Evolutionary conservation across 1,140 invertebrate species (phyloP).

Genomic region (Lysiphlebus fabarum): DNA sequence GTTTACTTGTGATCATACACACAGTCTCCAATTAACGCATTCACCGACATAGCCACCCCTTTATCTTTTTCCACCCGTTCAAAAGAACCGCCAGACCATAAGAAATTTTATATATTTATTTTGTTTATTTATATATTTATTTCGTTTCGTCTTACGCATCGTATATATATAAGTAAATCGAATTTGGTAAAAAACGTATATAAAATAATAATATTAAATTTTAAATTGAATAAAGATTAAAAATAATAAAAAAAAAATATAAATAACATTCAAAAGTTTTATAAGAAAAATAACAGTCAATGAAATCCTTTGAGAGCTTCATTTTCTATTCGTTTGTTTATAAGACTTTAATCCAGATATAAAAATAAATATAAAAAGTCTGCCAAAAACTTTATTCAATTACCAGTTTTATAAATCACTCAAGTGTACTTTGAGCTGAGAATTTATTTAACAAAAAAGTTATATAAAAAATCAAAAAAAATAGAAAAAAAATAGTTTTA

Average conservation of each 20-base stretch:
- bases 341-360: neutral
- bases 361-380: neutral
- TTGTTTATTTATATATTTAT: conserved; percentile 16
- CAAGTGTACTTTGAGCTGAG: conserved; percentile 2
- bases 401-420: conserved; percentile 16
- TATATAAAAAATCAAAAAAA: neutral
- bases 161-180: conserved; percentile 5
- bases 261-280: too few relatives aligned
- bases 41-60: conserved; percentile 25
- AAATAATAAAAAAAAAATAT: too few relatives aligned
- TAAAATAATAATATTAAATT: neutral
- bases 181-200: neutral
- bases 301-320: neutral
- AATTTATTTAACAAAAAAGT: neutral
- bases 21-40: conserved; percentile 50
- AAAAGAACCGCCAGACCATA: conserved; percentile 38
- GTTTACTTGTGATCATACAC: conserved; percentile 38
- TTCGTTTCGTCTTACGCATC: conserved; percentile 5
- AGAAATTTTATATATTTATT: neutral
- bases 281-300: neutral
- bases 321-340: conserved; percentile 11
- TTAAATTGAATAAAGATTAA: neutral
- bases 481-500: conserved; percentile 1
- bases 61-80: conserved; percentile 22
- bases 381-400: conserved; percentile 23